phyloP scores from a whole-genome alignment of 2,113 vertebrate genomes.

The Gymnarchus niloticus region DNA sequence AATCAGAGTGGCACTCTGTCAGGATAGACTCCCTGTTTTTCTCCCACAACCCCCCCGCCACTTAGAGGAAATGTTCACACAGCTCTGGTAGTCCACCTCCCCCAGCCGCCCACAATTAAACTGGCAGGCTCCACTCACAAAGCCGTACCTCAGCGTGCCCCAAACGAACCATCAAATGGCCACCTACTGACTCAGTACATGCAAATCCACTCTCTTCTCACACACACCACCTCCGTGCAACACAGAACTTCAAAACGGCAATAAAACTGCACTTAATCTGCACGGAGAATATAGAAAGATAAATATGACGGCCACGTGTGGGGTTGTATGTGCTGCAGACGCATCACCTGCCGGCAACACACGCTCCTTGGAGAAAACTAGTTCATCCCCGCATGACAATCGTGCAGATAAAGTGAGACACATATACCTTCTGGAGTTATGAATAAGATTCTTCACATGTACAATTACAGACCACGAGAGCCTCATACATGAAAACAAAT shows the following conservation, averaged over 20 bases:
- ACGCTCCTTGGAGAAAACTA: background rate
- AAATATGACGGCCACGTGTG: background rate
- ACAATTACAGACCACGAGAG: conserved; percentile 79
- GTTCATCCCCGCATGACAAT: conserved; percentile 22
- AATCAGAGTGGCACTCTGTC: background rate
- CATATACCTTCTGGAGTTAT: conserved; percentile 39
- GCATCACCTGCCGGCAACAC: background rate
- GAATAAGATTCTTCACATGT: conserved; percentile 55
- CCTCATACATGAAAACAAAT: conserved; percentile 76
- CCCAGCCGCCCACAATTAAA: background rate
- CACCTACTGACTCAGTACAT: background rate
- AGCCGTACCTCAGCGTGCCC: background rate
- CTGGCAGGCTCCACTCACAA: background rate
- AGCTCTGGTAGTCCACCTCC: background rate
- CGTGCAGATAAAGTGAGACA: conserved; percentile 40
- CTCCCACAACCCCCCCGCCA: background rate
- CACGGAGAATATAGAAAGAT: background rate
- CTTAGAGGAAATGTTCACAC: conserved; percentile 13
- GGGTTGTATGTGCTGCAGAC: background rate
- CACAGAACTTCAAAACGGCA: background rate
- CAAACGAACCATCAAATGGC: background rate
- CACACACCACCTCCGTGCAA: background rate
- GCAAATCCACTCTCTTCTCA: background rate
- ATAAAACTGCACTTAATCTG: background rate
- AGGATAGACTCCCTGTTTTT: background rate